Evolutionary conservation across 1,140 invertebrate species (phyloP).

Genomic region (Ceratina japonica): DNA sequence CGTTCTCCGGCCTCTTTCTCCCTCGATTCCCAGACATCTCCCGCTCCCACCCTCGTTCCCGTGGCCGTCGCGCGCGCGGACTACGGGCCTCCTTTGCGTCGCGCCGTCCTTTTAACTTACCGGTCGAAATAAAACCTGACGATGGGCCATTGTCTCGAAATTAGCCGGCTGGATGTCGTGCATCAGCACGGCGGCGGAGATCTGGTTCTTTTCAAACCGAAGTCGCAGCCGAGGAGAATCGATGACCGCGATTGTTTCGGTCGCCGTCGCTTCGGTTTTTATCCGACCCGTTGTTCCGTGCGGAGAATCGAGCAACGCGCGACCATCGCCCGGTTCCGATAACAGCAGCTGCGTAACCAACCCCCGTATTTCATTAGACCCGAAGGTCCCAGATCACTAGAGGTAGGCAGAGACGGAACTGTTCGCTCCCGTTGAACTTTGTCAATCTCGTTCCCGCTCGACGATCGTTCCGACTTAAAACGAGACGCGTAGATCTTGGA

Average conservation of each 20-base stretch:
- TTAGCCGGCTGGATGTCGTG: conserved; percentile 55
- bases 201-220: neutral
- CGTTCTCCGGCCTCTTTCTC: conserved; percentile 2
- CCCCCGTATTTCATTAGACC: conserved; percentile 27
- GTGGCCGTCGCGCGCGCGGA: too few relatives aligned
- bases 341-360: too few relatives aligned
- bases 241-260: conserved; percentile 33
- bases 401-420: conserved; percentile 4
- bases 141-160: conserved; percentile 62
- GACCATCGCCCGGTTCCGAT: neutral
- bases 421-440: conserved; percentile 30
- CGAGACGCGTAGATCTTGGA: conserved; percentile 6
- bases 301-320: neutral
- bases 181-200: conserved; percentile 18
- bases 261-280: conserved; percentile 8
- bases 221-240: conserved; percentile 23
- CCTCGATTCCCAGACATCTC: neutral
- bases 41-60: neutral
- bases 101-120: conserved; percentile 34
- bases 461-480: conserved; percentile 25
- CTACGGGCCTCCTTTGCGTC: neutral
- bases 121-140: conserved; percentile 50
- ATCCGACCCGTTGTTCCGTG: neutral
- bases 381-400: too few relatives aligned
- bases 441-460: conserved; percentile 5